phyloP scores from a whole-genome alignment of 2,113 vertebrate species.

The Myrmecophaga tridactyla region DNA sequence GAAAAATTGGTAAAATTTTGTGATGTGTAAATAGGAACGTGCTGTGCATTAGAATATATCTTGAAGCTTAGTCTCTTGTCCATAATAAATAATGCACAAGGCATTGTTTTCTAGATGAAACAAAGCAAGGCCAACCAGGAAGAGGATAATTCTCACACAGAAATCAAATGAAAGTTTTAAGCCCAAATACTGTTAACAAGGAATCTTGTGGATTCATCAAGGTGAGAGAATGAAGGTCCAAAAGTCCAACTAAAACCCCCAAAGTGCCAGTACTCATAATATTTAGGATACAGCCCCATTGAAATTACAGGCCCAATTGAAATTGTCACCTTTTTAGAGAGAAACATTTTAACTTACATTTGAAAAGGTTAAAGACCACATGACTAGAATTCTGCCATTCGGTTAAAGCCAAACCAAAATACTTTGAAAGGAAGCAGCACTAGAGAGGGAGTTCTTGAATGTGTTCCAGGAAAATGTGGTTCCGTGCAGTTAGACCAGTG shows the following conservation, averaged over 20 bases:
- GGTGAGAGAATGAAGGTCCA: not conserved
- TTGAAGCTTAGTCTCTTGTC: not conserved
- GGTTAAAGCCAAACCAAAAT: not conserved
- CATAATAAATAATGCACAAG: not conserved
- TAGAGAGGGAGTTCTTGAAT: not conserved
- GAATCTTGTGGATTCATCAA: not conserved
- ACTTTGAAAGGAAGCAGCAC: not conserved
- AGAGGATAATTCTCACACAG: slow-evolving; percentile 28
- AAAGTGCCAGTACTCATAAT: not conserved
- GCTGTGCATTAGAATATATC: not conserved
- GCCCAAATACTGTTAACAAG: not conserved
- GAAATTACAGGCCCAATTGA: not conserved
- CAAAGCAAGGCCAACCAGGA: not conserved
- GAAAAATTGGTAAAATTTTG: not conserved
- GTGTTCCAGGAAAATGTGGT: not conserved
- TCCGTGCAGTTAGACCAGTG: not conserved
- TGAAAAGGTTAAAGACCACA: not conserved
- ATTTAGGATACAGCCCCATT: not conserved
- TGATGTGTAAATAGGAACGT: slow-evolving; percentile 30
- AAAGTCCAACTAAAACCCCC: not conserved
- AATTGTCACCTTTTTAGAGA: not conserved
- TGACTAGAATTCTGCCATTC: not conserved
- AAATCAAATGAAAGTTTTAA: slow-evolving; percentile 31
- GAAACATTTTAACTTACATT: not conserved
- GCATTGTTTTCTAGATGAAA: slow-evolving; percentile 44